Percentiles rank a stretch among this genome's conserved stretches.
phyloP scores from a whole-genome alignment of 2,888 invertebrate genomes.

The Adelognathus sp. region DNA sequence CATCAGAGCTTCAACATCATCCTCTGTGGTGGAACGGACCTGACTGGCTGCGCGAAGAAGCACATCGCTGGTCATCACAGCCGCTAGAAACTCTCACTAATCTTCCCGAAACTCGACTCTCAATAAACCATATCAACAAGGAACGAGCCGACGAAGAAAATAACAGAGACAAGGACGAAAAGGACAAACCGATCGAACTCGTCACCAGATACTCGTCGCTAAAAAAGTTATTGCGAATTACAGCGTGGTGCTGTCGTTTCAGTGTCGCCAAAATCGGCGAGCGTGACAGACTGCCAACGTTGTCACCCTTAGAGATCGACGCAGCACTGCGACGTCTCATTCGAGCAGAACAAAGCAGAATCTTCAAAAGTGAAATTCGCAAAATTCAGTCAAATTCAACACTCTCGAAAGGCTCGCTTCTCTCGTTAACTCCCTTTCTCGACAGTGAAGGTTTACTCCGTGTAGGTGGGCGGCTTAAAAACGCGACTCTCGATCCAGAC shows the following conservation, averaged over 20 bases:
- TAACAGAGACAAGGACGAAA: no score
- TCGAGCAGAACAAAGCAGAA: not conserved
- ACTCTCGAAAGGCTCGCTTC: constrained; percentile 11
- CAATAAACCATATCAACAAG: not conserved
- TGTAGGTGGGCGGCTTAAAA: constrained; percentile 29
- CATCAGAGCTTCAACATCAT: not conserved
- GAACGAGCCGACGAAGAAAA: no score
- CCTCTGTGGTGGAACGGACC: constrained; percentile 48
- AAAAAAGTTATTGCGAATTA: not conserved
- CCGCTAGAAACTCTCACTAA: not conserved
- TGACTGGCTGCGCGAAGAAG: constrained; percentile 10
- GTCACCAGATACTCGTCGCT: constrained; percentile 5
- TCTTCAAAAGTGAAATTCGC: not conserved
- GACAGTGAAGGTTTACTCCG: not conserved
- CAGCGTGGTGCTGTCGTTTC: constrained; percentile 5
- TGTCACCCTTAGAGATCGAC: not conserved
- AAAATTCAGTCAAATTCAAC: not conserved
- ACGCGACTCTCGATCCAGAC: not conserved
- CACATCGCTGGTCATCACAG: not conserved
- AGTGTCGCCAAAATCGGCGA: not conserved
- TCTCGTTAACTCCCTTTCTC: constrained; percentile 16
- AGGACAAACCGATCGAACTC: not conserved
- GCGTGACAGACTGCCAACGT: not conserved
- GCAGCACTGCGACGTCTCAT: not conserved
- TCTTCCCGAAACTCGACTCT: not conserved